Base-by-base conservation (phyloP, 1,140 invertebrate species). In the Drosophila virilis region DNA sequence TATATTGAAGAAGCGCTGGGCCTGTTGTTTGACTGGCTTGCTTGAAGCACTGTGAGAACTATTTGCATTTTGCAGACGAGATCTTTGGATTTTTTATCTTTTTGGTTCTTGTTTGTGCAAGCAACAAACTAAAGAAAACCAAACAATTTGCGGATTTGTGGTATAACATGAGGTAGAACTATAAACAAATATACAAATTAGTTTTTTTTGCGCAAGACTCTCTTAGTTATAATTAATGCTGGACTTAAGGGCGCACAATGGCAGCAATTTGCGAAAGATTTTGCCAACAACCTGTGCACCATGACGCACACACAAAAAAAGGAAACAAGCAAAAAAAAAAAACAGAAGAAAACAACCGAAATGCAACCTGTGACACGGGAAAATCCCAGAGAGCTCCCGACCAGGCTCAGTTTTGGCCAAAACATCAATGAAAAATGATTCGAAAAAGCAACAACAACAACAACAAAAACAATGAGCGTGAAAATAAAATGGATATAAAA, bases 401-500 rank as follows among this genome's bases (percentile, higher is more conserved):
- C 12, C 28, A 35, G 42, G 9, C 13, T 59, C 6, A 46, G 45
- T 46, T 51, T 50, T 38, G 42, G 50, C n/a, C 40, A 51, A 51
- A 64, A 61, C 55, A 84, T 85, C 64, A 80, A 85, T 84, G 77
- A 80, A 79, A 61, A 17, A 40, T 9, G 33, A 17, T 40, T 40
- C 51, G 45, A 15, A 50, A 45, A 35, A 62, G 48, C 32, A 62
- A 55, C 32, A 83, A 13, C 38, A n/a, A 15, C 22, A 43, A 13
- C 15, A 59, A 54, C 37, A 17, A 17, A 17, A 64, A 66, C 42
- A 58, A 58, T 54, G 48, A 72, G 50, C 67, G 75, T 68, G 22
- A 61, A 89, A 80, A 89, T 84, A 82, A 86, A 81, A 77, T 72
- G 69, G 76, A 78, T 67, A 79, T 75, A 83, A 89, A 83, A 89